Conservation (phyloP, 2,888 invertebrate genomes). For the Priocnemis perturbator region DNA sequence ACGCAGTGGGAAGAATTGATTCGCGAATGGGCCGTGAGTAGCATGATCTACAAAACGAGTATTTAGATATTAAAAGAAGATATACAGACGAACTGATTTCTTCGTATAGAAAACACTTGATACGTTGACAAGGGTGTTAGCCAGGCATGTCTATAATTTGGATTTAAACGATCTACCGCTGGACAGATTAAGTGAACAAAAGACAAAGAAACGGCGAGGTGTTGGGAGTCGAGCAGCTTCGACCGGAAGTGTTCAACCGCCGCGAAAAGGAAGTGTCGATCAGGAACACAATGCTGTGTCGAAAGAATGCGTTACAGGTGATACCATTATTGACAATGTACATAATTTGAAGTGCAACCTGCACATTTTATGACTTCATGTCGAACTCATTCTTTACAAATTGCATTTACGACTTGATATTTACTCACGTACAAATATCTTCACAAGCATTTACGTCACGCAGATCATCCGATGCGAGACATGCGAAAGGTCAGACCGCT, state of each 20-base stretch:
- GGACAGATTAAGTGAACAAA: conserved; percentile 87
- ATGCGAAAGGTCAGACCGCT: conserved; percentile 68
- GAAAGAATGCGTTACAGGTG: conserved; percentile 70
- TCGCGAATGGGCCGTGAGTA: conserved; percentile 94
- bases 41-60: neutral
- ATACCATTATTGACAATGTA: conserved; percentile 5
- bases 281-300: conserved; percentile 64
- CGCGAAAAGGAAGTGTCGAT: conserved; percentile 69
- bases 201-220: conserved; percentile 82
- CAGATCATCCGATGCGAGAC: conserved; percentile 70
- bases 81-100: neutral
- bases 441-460: neutral
- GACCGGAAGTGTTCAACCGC: conserved; percentile 71
- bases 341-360: no score
- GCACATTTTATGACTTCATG: no score
- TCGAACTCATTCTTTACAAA: no score
- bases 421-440: no score
- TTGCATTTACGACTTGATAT: no score
- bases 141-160: conserved; percentile 95
- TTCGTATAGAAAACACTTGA: conserved; percentile 93
- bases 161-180: conserved; percentile 92
- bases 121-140: conserved; percentile 94
- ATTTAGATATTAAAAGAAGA: neutral
- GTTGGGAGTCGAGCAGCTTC: conserved; percentile 71
- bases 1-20: conserved; percentile 97